phyloP scores from a whole-genome alignment of 2,113 vertebrate genomes.

The Ophthalmolycus amberensis region DNA sequence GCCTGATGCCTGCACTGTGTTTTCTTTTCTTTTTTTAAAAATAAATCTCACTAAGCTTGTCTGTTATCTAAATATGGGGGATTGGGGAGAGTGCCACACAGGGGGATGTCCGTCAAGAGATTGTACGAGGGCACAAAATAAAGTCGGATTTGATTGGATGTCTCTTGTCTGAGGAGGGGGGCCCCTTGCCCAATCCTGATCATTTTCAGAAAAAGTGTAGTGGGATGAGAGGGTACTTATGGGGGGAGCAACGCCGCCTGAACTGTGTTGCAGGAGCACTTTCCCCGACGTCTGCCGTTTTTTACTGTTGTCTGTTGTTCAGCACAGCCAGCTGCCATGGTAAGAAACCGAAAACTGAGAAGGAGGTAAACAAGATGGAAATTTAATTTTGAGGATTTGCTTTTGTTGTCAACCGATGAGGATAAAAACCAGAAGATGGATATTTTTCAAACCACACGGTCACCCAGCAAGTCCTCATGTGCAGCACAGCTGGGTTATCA shows the following conservation, averaged over 20 bases:
- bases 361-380: slow-evolving; percentile 3
- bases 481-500: slow-evolving; percentile 12
- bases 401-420: slow-evolving; percentile 32
- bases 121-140: slow-evolving; percentile 36
- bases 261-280: slow-evolving; percentile 19
- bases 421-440: slow-evolving; percentile 46
- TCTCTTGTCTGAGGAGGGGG: slow-evolving; percentile 36
- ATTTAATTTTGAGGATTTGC: slow-evolving; percentile 25
- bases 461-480: slow-evolving; percentile 8
- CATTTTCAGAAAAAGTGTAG: slow-evolving; percentile 59
- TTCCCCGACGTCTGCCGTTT: slow-evolving; percentile 24
- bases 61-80: slow-evolving; percentile 82
- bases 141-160: slow-evolving; percentile 74
- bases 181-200: slow-evolving; percentile 75
- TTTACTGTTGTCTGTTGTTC: slow-evolving; percentile 46
- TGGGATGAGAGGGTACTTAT: slow-evolving; percentile 72
- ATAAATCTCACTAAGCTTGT: slow-evolving; percentile 75
- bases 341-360: slow-evolving; percentile 57
- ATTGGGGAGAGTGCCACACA: slow-evolving; percentile 48
- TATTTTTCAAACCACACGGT: background rate
- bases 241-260: slow-evolving; percentile 28
- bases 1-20: slow-evolving; percentile 43
- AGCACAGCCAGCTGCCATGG: slow-evolving; percentile 67
- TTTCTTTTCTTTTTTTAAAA: slow-evolving; percentile 46
- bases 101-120: slow-evolving; percentile 69